Percentiles rank a stretch among this genome's conserved stretches.
Conservation (phyloP, 2,888 invertebrate genomes). For the Globia sparganii region DNA sequence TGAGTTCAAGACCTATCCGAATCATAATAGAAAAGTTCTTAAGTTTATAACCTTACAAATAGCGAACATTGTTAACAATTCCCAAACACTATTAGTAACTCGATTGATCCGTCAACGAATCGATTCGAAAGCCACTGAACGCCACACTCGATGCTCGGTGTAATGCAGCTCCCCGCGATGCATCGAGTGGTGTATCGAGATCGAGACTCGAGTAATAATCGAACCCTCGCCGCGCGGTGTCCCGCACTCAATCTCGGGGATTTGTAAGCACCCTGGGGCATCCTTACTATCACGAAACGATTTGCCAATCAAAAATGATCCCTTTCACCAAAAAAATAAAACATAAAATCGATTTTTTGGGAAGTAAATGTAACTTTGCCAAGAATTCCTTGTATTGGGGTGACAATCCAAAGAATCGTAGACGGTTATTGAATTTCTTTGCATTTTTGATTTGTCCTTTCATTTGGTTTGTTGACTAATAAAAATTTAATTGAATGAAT, state of each 20-base stretch:
- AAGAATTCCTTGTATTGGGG: constrained; percentile 80
- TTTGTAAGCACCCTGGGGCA: constrained; percentile 78
- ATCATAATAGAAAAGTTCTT: constrained; percentile 21
- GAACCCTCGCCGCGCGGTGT: constrained; percentile 82
- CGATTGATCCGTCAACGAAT: constrained; percentile 78
- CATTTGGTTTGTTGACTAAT: constrained; percentile 79
- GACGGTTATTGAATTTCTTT: constrained; percentile 89
- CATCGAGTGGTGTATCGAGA: constrained; percentile 87
- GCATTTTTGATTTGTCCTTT: constrained; percentile 86
- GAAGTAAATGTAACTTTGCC: constrained; percentile 58
- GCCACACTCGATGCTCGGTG: constrained; percentile 71
- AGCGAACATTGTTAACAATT: constrained; percentile 52
- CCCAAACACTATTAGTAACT: constrained; percentile 55
- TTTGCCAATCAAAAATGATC: constrained; percentile 68
- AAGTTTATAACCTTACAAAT: constrained; percentile 38
- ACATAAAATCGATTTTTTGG: constrained; percentile 17
- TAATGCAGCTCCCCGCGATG: constrained; percentile 84
- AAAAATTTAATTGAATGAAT: constrained; percentile 69
- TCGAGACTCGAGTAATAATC: constrained; percentile 86
- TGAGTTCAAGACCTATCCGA: constrained; percentile 10
- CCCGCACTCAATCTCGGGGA: constrained; percentile 86
- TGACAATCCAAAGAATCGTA: constrained; percentile 86
- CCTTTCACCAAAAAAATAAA: constrained; percentile 65
- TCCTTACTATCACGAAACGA: constrained; percentile 57
- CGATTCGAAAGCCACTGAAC: constrained; percentile 75